These are phyloP conservation scores for Rhyacichthys aspro DNA, from an alignment of 2,797 vertebrate genomes.

Conservation along the genomic window DNA sequence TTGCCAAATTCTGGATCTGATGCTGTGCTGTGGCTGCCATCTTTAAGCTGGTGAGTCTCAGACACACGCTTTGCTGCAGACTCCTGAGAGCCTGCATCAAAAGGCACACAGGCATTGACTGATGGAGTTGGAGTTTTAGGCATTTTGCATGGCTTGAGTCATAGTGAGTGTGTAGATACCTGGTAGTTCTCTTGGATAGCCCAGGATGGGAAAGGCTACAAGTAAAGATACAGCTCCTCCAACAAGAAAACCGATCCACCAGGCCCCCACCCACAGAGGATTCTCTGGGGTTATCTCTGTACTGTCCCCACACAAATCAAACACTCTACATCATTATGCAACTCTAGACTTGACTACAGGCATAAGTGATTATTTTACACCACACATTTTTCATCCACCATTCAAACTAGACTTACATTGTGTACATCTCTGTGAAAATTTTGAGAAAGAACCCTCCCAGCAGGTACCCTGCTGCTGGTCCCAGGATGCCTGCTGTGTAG, in stretches of 20 bases:
- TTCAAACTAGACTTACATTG: slow-evolving; percentile 66
- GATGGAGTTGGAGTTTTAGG: not conserved
- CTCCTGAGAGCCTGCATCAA: slow-evolving; percentile 85
- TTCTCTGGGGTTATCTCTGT: slow-evolving; percentile 86
- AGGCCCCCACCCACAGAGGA: slow-evolving; percentile 93
- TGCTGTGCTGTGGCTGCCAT: slow-evolving; percentile 76
- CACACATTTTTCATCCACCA: too few relatives aligned
- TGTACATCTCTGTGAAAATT: slow-evolving; percentile 87
- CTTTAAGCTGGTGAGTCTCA: slow-evolving; percentile 88
- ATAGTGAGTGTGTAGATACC: slow-evolving; percentile 70
- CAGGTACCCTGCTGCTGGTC: slow-evolving; percentile 94
- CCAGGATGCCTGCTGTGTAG: slow-evolving; percentile 94
- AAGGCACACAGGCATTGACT: not conserved
- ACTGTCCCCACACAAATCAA: slow-evolving; percentile 63
- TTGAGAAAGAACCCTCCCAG: slow-evolving; percentile 93
- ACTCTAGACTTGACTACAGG: too few relatives aligned
- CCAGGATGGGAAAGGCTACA: slow-evolving; percentile 89
- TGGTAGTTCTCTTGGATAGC: slow-evolving; percentile 91
- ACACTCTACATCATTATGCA: too few relatives aligned
- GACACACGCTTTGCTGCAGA: slow-evolving; percentile 86
- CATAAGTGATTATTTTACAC: too few relatives aligned
- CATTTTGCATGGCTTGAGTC: not conserved
- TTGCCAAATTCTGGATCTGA: slow-evolving; percentile 89
- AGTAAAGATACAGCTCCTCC: slow-evolving; percentile 86
- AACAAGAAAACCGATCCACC: slow-evolving; percentile 95